phyloP scores from a whole-genome alignment of 1,140 invertebrate species.

The Drosophila sucinea region DNA sequence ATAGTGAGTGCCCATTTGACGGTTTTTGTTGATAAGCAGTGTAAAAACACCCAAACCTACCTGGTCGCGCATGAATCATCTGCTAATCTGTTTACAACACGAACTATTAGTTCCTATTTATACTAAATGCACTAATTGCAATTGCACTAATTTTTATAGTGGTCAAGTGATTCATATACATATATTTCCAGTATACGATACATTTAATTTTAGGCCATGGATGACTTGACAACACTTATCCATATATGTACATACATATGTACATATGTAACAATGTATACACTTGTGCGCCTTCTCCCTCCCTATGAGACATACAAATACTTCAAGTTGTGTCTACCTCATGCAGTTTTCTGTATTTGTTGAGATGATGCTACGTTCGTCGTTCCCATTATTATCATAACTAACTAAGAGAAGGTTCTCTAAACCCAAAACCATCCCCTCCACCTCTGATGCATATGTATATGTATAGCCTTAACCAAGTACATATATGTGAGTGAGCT shows the following conservation, averaged over 20 bases:
- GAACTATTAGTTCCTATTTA: too few relatives aligned
- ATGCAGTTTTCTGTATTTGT: conserved; percentile 42
- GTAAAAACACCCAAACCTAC: too few relatives aligned
- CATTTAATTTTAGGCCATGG: neutral
- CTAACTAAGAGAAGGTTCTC: conserved; percentile 53
- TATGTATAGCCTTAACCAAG: conserved; percentile 4
- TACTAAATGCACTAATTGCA: too few relatives aligned
- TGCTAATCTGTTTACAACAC: too few relatives aligned
- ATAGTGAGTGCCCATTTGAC: too few relatives aligned
- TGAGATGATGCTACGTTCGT: conserved; percentile 11
- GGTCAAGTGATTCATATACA: neutral
- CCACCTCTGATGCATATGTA: conserved; percentile 17
- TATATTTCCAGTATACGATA: neutral
- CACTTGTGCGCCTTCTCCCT: neutral
- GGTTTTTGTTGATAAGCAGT: too few relatives aligned
- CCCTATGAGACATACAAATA: neutral
- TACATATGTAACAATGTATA: neutral
- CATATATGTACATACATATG: neutral
- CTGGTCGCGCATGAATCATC: too few relatives aligned
- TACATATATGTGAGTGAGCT: conserved; percentile 32
- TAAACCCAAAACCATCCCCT: neutral
- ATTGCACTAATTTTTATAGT: neutral
- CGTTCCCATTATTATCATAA: conserved; percentile 65
- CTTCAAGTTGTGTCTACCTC: conserved; percentile 6
- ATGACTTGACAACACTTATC: conserved; percentile 43